Evolutionary conservation across 2,888 invertebrate genomes (phyloP), one percentile per base, ranked within the genome.

Genomic region (Xanthostigma xanthostigma): DNA sequence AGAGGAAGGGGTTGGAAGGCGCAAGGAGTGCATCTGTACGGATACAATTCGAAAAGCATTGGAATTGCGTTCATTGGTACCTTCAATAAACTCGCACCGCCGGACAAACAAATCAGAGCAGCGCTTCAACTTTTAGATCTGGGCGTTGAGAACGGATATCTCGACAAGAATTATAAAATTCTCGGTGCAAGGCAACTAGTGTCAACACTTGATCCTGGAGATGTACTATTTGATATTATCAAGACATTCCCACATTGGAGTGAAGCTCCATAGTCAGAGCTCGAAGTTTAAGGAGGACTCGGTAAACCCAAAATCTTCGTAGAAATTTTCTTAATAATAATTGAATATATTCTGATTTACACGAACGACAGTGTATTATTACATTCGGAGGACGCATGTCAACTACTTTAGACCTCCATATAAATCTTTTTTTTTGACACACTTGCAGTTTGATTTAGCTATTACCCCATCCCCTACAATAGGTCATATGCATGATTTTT

Each of bases 1-100:
- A 76, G 74, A 55, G 86, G 83, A 1, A 75, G 85, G 2, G 81
- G 82, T 3, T 85, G 85, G 85, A 74, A 79, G 54, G 63, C 65
- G 53, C 65, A 74, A 9, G 84, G 84, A 0, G 78, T 83, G 0
- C 83, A 84, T 56, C 73, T 82, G 0, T 69, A 70, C 42, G 68
- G 75, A 44, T 81, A 73, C 57, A 81, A 82, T 59, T 63, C 61
- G 12, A 68, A 64, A 38, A 79, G 79, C 56, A 71, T 82, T 37
- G 78, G 77, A 3, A 74, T 83, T 8, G 76, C 76, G 8, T 79
- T 78, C 54, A 75, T 82, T 48, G 82, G 82, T 9, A 79, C 78
- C 0, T 83, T 80, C 53, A 75, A 71, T 41, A 66, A 59, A 1
- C 61, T 65, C 1, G 49, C 63, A 0, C 71, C 72, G 1, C 69